Percentiles rank a stretch among this genome's conserved stretches.
phyloP scores from a whole-genome alignment of 1,140 invertebrate genomes.

The Hirudo medicinalis region DNA sequence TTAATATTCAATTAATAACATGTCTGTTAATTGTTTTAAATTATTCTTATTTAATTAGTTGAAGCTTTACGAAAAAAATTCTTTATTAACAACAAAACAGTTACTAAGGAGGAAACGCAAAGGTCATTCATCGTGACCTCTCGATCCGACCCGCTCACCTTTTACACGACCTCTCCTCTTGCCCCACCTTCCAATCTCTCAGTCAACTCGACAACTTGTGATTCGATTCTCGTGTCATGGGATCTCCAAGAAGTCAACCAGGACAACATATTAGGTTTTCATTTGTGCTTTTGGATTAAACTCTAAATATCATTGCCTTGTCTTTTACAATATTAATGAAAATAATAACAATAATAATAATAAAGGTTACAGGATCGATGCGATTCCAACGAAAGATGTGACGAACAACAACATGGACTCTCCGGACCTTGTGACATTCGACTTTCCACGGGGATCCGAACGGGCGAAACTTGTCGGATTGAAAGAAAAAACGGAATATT shows the following conservation, averaged over 20 bases:
- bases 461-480: conserved; percentile 32
- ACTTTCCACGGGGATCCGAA: conserved; percentile 34
- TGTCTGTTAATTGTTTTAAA: neutral
- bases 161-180: conserved; percentile 36
- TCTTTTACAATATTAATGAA: too few species aligned
- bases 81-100: neutral
- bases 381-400: neutral
- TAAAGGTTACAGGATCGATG: conserved; percentile 10
- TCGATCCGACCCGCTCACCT: conserved; percentile 34
- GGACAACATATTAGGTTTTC: too few species aligned
- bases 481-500: conserved; percentile 37
- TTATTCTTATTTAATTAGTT: neutral
- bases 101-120: conserved; percentile 13
- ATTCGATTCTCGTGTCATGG: conserved; percentile 38
- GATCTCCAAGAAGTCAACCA: conserved; percentile 34
- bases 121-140: conserved; percentile 32
- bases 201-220: conserved; percentile 36
- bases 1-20: neutral
- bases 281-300: too few species aligned
- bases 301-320: too few species aligned
- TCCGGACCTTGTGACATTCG: conserved; percentile 22
- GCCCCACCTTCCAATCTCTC: conserved; percentile 37
- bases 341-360: too few species aligned
- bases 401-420: neutral
- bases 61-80: too few species aligned